These are phyloP conservation scores for Metellina segmentata DNA, from an alignment of 2,888 invertebrate genomes.

Conservation along the genomic window DNA sequence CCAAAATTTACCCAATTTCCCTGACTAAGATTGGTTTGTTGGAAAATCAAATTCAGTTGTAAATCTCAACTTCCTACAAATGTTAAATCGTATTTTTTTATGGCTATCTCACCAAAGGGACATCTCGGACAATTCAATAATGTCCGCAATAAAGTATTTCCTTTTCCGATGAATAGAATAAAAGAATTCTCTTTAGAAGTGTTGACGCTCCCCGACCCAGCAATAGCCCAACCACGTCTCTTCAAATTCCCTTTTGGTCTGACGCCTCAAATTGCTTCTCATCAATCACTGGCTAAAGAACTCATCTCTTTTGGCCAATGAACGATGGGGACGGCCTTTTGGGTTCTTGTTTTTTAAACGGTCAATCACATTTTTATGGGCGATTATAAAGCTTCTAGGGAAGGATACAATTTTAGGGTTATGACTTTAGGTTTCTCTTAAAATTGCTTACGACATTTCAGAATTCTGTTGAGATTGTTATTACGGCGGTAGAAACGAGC, in stretches of 20 bases:
- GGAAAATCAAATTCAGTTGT: background rate
- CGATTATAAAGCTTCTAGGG: conserved; percentile 39
- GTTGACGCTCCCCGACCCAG: conserved; percentile 1
- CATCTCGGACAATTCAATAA: conserved; percentile 55
- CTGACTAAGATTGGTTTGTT: background rate
- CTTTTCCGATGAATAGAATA: conserved; percentile 1
- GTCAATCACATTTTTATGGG: conserved; percentile 50
- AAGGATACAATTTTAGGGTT: conserved; percentile 1
- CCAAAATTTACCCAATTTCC: background rate
- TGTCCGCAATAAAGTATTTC: conserved; percentile 39
- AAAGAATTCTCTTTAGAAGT: conserved; percentile 22
- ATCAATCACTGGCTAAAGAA: conserved; percentile 64
- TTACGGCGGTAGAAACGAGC: background rate
- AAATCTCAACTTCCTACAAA: background rate
- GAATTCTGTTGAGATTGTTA: background rate
- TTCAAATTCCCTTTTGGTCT: conserved; percentile 53
- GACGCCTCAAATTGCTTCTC: conserved; percentile 65
- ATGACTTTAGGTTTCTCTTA: background rate
- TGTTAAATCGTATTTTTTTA: background rate
- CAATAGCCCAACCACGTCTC: conserved; percentile 36
- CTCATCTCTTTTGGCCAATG: conserved; percentile 61
- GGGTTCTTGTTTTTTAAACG: conserved; percentile 29
- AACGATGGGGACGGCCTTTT: conserved; percentile 22
- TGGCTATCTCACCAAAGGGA: conserved; percentile 25
- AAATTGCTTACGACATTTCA: background rate